Conservation (phyloP, 2,888 invertebrate genomes). For the Anthrax anthrax region DNA sequence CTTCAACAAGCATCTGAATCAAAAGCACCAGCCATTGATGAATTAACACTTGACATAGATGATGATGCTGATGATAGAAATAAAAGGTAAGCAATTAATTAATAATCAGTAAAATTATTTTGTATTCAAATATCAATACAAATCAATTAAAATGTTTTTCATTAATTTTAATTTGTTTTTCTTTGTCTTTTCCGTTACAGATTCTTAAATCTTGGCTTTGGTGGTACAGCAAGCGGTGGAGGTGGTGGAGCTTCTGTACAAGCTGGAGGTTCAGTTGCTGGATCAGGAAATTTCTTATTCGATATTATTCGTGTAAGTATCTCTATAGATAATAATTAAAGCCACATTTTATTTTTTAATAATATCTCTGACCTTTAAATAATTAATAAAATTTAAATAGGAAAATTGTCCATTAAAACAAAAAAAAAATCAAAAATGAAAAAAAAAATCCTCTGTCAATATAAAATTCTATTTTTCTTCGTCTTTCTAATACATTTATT, state of each 20-base stretch:
- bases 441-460: too few relatives aligned
- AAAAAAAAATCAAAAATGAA: too few relatives aligned
- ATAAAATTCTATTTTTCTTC: too few relatives aligned
- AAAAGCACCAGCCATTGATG: conserved; percentile 49
- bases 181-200: conserved; percentile 20
- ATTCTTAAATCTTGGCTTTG: conserved; percentile 50
- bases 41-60: conserved; percentile 53
- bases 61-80: conserved; percentile 63
- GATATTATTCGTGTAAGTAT: conserved; percentile 77
- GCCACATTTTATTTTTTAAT: too few relatives aligned
- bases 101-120: too few relatives aligned
- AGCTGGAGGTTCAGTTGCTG: conserved; percentile 39
- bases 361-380: too few relatives aligned
- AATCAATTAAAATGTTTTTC: not conserved
- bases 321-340: not conserved
- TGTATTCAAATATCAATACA: too few relatives aligned
- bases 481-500: too few relatives aligned
- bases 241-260: conserved; percentile 29
- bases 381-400: too few relatives aligned
- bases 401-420: not conserved
- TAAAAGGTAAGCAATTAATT: conserved; percentile 41
- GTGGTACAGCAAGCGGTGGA: conserved; percentile 35
- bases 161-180: not conserved
- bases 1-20: conserved; percentile 42
- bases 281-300: conserved; percentile 78